These are phyloP conservation scores for Ctenomys sociabilis DNA, from an alignment of 2,113 vertebrate genomes.

Conservation along the genomic window DNA sequence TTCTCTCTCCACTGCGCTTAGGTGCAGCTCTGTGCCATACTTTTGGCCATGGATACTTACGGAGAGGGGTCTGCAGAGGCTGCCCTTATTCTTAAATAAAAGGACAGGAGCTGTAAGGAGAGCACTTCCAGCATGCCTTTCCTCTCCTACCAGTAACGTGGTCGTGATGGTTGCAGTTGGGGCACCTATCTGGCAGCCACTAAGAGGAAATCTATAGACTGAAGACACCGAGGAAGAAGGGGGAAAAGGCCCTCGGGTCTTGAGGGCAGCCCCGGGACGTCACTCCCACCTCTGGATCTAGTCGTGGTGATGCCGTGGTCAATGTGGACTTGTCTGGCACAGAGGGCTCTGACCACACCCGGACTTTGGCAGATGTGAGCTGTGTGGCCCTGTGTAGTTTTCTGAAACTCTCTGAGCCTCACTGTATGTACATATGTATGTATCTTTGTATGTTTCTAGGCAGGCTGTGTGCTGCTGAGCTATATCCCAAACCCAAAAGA, in stretches of 20 bases:
- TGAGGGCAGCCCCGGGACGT: not conserved
- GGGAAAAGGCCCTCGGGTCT: not conserved
- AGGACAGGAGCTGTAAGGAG: not conserved
- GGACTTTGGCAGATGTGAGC: not conserved
- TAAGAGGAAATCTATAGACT: too few relatives aligned
- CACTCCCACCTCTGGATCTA: not conserved
- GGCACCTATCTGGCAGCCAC: not conserved
- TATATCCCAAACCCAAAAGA: too few relatives aligned
- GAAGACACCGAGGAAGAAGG: not conserved
- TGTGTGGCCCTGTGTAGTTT: not conserved
- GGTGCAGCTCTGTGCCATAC: not conserved
- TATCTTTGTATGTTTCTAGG: too few relatives aligned
- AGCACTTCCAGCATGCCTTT: too few relatives aligned
- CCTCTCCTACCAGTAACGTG: not conserved
- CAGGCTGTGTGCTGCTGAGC: too few relatives aligned
- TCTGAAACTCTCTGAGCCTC: not conserved
- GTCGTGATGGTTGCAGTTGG: not conserved
- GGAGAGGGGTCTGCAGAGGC: not conserved
- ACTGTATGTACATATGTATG: too few relatives aligned
- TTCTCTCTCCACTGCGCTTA: too few relatives aligned
- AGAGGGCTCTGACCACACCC: not conserved
- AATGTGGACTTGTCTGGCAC: too few relatives aligned
- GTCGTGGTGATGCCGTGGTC: rapidly evolving
- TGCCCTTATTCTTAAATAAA: not conserved
- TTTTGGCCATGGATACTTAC: not conserved